Conservation (phyloP, 2,888 invertebrate genomes). For the Drosophila vallismaia region DNA sequence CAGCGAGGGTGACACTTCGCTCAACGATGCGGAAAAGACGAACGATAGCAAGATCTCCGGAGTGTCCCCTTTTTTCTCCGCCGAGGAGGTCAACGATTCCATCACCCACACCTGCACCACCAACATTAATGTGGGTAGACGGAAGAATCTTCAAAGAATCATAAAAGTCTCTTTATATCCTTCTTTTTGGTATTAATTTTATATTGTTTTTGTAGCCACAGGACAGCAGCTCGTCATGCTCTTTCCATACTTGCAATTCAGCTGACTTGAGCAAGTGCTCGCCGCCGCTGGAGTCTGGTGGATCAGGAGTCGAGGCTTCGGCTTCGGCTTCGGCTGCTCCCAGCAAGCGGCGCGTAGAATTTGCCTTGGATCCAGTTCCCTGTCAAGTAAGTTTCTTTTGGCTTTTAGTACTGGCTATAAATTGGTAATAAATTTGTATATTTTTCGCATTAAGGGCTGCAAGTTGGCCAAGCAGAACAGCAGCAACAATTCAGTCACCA, state of each 20-base stretch:
- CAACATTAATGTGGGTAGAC: conserved; percentile 65
- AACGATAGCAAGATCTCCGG: conserved; percentile 88
- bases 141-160: not conserved
- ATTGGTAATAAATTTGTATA: not conserved
- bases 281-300: conserved; percentile 53
- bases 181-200: not conserved
- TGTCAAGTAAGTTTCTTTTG: conserved; percentile 75
- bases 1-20: conserved; percentile 82
- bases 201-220: conserved; percentile 52
- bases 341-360: conserved; percentile 73
- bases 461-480: conserved; percentile 81
- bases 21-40: conserved; percentile 75
- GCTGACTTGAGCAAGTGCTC: conserved; percentile 77
- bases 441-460: conserved; percentile 74
- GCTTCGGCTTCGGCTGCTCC: conserved; percentile 21
- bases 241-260: conserved; percentile 83
- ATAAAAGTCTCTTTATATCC: no score
- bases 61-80: conserved; percentile 89
- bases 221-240: conserved; percentile 81
- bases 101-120: conserved; percentile 72
- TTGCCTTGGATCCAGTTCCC: conserved; percentile 53
- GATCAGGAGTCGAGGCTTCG: conserved; percentile 30
- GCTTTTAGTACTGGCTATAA: no score
- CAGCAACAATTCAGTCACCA: conserved; percentile 50
- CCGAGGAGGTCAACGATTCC: conserved; percentile 86